Base-by-base conservation (phyloP, 2,113 vertebrate species). In the Euleptes europaea region DNA sequence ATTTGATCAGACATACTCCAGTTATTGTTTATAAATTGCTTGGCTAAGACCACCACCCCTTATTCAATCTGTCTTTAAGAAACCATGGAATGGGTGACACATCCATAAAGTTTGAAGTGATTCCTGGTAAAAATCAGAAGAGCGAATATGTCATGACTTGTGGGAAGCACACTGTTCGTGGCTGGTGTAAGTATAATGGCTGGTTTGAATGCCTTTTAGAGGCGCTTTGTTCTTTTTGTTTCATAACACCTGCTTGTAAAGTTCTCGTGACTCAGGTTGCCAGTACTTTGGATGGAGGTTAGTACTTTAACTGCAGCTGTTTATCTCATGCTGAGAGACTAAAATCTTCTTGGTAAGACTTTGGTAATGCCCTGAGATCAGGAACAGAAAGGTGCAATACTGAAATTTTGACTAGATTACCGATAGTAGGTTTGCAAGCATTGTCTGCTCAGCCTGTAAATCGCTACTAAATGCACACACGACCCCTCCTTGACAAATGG, bases 81-180 rank as follows among this genome's bases (percentile, higher is more conserved):
- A 99, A 99, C 93, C 99, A 99, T 44, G 99, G 99, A 86, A 99
- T 99, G 99, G 99, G 98, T 89, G 99, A 99, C 91, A 99, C 99
- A 75, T 98, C 98, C 95, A 99, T 99, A 90, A 98, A 99, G 92
- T 99, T 99, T 95, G 98, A 99, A 97, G 99, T 99, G 94, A 99
- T 99, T 93, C 99, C 98, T 72, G 99, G 98, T 90, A 99, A 99
- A 95, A 99, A 99, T 96, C 99, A 99, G 98, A 99, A 99, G 96
- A 99, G 99, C 23, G 99, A 99, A 96, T 99, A 99, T 11, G 97
- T 99, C 89, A 99, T 99, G 99, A 98, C 98, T 1, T 99, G 99
- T 82, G 99, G 99, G 89, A 99, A 99, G 86, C 99, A 99, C 92
- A 99, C 98, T 2, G 99, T 99, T 88, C 97, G 97, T 42, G 98